A percentile compares a stretch with the other conserved stretches of the same genome.
Conservation (phyloP, 2,797 vertebrate species). For the Centroberyx gerrardi region DNA sequence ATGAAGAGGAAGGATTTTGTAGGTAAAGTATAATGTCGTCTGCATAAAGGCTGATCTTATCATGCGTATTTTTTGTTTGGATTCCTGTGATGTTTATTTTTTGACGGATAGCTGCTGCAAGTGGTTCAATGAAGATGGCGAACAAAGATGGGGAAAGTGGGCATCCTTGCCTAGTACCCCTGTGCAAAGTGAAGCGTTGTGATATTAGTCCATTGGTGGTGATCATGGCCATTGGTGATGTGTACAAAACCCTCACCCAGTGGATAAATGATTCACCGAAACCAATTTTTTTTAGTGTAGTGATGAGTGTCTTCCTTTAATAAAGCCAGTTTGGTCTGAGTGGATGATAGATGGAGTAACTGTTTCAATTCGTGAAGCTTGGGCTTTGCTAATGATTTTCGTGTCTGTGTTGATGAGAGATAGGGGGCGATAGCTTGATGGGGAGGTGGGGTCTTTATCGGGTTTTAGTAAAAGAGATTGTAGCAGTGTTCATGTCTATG, state of each 20-base stretch:
- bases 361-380: not conserved
- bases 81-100: slow-evolving; percentile 8
- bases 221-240: not conserved
- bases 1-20: not conserved
- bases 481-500: not conserved
- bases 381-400: slow-evolving; percentile 28
- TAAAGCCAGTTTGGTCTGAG: slow-evolving; percentile 23
- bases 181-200: not conserved
- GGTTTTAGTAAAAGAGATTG: not conserved
- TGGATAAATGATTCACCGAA: slow-evolving; percentile 14
- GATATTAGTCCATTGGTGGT: slow-evolving; percentile 10
- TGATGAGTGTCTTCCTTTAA: slow-evolving; percentile 7
- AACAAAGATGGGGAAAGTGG: slow-evolving; percentile 16
- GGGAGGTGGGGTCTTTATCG: not conserved
- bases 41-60: slow-evolving; percentile 1
- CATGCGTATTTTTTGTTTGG: not conserved
- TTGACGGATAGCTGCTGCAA: slow-evolving; percentile 7
- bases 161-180: slow-evolving; percentile 3
- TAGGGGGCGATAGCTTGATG: not conserved
- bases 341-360: slow-evolving; percentile 14
- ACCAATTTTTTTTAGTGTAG: slow-evolving; percentile 4
- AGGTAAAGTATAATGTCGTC: too few species aligned
- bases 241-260: not conserved
- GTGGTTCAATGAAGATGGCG: slow-evolving; percentile 22
- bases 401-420: slow-evolving; percentile 4